Conservation (phyloP, 2,888 invertebrate species). For the Crocallis elinguaria region DNA sequence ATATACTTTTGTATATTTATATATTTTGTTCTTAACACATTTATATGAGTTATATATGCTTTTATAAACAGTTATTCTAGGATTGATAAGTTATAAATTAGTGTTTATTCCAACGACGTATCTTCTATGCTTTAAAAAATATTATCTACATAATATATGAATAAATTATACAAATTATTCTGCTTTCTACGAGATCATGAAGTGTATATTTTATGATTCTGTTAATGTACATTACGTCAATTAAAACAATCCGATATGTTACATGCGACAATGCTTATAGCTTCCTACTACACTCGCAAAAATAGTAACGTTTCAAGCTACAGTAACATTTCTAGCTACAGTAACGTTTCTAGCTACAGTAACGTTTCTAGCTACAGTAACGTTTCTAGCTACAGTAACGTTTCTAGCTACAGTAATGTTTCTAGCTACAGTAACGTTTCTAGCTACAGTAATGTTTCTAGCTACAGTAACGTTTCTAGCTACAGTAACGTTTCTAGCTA, state of each 20-base stretch:
- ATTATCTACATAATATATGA: conserved; percentile 12
- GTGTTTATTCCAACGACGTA: conserved; percentile 25
- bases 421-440: too few species aligned
- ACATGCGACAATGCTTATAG: too few species aligned
- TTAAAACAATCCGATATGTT: neutral
- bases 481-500: too few species aligned
- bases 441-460: too few species aligned
- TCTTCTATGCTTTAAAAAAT: conserved; percentile 33
- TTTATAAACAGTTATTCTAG: conserved; percentile 1
- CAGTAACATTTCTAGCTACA: too few species aligned
- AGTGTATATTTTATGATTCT: neutral
- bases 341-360: too few species aligned
- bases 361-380: too few species aligned
- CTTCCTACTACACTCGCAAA: too few species aligned
- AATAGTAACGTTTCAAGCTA: too few species aligned
- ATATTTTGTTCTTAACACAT: conserved; percentile 12
- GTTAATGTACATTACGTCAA: neutral
- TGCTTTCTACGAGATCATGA: conserved; percentile 21
- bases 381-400: too few species aligned
- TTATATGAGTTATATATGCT: conserved; percentile 3
- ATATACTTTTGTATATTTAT: conserved; percentile 41
- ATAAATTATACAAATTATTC: conserved; percentile 14
- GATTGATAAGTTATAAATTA: conserved; percentile 7
- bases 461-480: too few species aligned
- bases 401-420: too few species aligned